Percentiles rank a stretch among this genome's conserved stretches.
These are phyloP conservation scores for Eretmocerus hayati DNA, from an alignment of 2,888 invertebrate species.

Conservation along the genomic window DNA sequence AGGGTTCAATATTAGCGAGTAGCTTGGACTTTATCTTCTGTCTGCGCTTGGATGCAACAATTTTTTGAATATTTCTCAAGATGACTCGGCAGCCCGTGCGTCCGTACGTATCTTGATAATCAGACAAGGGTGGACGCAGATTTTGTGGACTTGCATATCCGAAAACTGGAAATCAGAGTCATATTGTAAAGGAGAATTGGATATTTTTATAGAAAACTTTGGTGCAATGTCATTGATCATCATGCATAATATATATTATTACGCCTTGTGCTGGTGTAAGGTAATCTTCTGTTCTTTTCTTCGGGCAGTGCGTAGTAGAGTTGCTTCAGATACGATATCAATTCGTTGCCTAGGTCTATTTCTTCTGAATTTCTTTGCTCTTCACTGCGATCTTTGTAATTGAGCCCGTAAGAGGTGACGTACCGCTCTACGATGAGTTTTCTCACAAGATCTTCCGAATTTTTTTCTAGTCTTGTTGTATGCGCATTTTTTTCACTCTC, in stretches of 20 bases:
- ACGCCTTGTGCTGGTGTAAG: conserved; percentile 32
- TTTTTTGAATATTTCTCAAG: conserved; percentile 19
- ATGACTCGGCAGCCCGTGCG: conserved; percentile 33
- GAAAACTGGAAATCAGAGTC: conserved; percentile 31
- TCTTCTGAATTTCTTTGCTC: conserved; percentile 1
- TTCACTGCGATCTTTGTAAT: neutral
- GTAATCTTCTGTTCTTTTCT: conserved; percentile 29
- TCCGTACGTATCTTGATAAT: conserved; percentile 33
- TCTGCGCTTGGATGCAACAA: conserved; percentile 2
- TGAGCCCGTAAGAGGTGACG: conserved; percentile 26
- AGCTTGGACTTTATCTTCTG: conserved; percentile 1
- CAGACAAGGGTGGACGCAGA: conserved; percentile 28
- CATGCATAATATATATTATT: conserved; percentile 4
- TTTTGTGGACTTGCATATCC: conserved; percentile 31
- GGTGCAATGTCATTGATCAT: neutral
- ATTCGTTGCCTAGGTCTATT: conserved; percentile 26
- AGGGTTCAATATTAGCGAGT: too few relatives aligned
- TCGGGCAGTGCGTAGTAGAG: conserved; percentile 28
- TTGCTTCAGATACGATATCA: conserved; percentile 28
- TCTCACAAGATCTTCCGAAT: conserved; percentile 25
- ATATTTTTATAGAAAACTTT: neutral
- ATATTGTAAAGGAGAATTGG: neutral
- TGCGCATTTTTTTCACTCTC: conserved; percentile 21
- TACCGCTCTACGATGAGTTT: conserved; percentile 27
- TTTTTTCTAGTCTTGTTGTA: conserved; percentile 1